Base-by-base conservation (phyloP, 2,113 vertebrate species). In the Hydropotes inermis region DNA sequence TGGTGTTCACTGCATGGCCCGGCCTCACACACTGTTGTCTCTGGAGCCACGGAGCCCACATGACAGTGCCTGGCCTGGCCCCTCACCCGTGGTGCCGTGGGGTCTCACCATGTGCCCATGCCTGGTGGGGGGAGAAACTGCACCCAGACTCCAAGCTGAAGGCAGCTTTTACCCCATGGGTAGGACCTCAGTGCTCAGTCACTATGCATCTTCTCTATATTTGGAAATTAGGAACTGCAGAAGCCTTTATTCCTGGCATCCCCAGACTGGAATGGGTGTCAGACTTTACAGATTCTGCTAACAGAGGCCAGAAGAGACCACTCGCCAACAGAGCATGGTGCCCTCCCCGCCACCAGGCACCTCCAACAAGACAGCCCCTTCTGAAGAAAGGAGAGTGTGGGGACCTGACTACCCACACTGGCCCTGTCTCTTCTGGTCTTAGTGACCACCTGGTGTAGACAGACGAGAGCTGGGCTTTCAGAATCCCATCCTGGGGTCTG, bases 381-480 rank as follows among this genome's bases (percentile, higher is more conserved):
- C 43, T 33, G 11, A 54, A 47, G 85, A 60, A 45, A 45, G 85
- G 28, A 76, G 50, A 33, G 5, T 12, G 0, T 64, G 60, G 47
- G 61, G 1, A 2, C 85, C 89, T 3, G 7, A 12, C 30, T 25
- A 7, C 54, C 74, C 30, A 12, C 78, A 4, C 21, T 7, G 54
- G n/a, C 81, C 36, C 15, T 3, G 1, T 57, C 70, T 33, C 39
- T 27, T n/a, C 58, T 0, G 0, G 28, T 23, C 16, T 2, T 4
- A 11, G 14, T 84, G 30, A 45, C 33, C 27, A 50, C 1, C 0
- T 50, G 27, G 21, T 10, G 0, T 1, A 28, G 36, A 84, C 16
- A 21, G 27, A 84, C 10, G 11, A 61, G 30, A 81, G 60, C 78
- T 47, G n/a, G 1, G 12, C 52, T 61, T 70, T 89, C 57, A 78